These are phyloP conservation scores for Eciton burchellii DNA, from an alignment of 1,140 invertebrate species.

Conservation along the genomic window DNA sequence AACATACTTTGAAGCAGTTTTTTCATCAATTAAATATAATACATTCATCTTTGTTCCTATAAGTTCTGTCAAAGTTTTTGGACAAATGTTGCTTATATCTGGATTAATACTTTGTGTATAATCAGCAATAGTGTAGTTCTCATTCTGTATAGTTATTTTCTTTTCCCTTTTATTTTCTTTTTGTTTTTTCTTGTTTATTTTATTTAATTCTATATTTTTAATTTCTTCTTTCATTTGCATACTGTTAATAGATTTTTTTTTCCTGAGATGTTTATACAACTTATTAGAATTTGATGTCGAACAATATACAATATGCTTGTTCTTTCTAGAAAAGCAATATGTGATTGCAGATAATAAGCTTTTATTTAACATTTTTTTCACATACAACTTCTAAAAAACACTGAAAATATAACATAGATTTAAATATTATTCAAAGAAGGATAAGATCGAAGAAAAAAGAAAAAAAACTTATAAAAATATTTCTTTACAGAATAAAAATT, in stretches of 20 bases:
- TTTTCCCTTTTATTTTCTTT: too few relatives aligned
- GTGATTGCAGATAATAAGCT: constrained; percentile 1
- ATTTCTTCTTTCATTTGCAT: not conserved
- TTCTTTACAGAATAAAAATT: too few relatives aligned
- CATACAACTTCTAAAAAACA: not conserved
- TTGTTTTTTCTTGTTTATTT: not conserved
- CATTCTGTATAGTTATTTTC: not conserved
- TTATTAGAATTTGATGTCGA: not conserved
- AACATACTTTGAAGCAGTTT: constrained; percentile 59
- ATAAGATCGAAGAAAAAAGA: not conserved
- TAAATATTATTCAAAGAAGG: not conserved
- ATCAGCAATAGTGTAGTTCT: not conserved
- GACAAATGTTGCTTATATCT: not conserved
- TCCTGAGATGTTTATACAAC: not conserved
- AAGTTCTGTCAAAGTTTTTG: not conserved
- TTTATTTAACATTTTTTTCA: constrained; percentile 12
- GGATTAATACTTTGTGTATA: not conserved
- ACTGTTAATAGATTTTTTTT: not conserved
- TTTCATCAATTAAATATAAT: constrained; percentile 64
- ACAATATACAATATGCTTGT: not conserved
- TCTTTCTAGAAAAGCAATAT: not conserved
- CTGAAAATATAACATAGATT: not conserved
- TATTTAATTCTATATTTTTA: not conserved
- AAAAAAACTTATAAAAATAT: not conserved
- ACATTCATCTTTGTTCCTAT: rapidly evolving